Percentiles rank a stretch among this genome's conserved stretches.
These are phyloP conservation scores for Poecilia velifera DNA, from an alignment of 2,797 vertebrate genomes.

Conservation along the genomic window DNA sequence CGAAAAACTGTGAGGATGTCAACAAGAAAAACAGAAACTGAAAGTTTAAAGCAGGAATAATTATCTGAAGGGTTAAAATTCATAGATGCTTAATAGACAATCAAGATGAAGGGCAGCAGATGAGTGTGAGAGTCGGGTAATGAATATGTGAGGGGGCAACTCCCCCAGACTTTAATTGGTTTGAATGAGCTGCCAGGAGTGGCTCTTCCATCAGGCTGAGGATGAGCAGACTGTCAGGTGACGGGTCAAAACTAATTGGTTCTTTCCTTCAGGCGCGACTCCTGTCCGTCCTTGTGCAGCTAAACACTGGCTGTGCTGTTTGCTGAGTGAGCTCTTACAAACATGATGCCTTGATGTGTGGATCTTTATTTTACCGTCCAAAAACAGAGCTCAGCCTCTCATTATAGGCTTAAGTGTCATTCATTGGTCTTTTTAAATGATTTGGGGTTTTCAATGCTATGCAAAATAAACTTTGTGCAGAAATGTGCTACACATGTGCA, in stretches of 20 bases:
- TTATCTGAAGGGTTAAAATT: conserved; percentile 33
- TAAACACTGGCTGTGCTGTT: conserved; percentile 31
- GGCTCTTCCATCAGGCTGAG: conserved; percentile 66
- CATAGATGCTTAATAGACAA: conserved; percentile 34
- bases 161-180: conserved; percentile 73
- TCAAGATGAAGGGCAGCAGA: conserved; percentile 49
- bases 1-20: neutral
- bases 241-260: conserved; percentile 72
- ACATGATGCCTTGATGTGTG: conserved; percentile 20
- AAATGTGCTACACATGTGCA: neutral
- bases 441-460: neutral
- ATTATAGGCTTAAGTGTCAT: neutral
- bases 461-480: neutral
- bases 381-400: neutral
- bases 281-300: conserved; percentile 32
- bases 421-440: conserved; percentile 3
- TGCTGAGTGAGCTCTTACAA: conserved; percentile 28
- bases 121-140: conserved; percentile 61
- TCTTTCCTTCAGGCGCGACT: conserved; percentile 45
- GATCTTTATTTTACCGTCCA: conserved; percentile 19
- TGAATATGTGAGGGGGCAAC: conserved; percentile 67
- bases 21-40: conserved; percentile 5
- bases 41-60: conserved; percentile 27
- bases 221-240: conserved; percentile 72
- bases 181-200: conserved; percentile 70